Evolutionary conservation across 2,888 invertebrate species (phyloP), one percentile per base, ranked within the genome.

Genomic region (Protodeltote pygarga): DNA sequence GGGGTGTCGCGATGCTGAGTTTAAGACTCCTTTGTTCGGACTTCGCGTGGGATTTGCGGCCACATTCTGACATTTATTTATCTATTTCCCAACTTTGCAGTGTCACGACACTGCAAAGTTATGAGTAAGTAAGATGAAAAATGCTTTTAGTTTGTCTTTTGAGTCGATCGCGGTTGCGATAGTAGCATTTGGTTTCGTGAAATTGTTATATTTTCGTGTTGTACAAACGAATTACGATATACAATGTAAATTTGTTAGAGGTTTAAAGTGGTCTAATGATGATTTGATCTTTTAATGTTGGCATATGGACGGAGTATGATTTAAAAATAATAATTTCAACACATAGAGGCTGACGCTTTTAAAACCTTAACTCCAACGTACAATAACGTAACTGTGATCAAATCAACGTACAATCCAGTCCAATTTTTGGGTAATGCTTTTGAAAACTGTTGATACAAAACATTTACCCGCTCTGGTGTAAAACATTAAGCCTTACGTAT

Each of bases 401-500:
- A 5, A 19, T 19, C 19, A 19, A 8, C 13, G 6, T 5, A 14
- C 13, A 27, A 3, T 8, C 14, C 11, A 27, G 8, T 27, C 13
- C 13, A 8, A 14, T 8, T 6, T 8, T 27, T 14, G 8, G 13
- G 14, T 5, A 24, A 39, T 46, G 48, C 41, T 55, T 29, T 32
- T 27, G 17, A 23, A 46, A 53, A 33, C 11, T 33, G 33, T 40
- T 23, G 33, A 38, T 55, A 17, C 25, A 44, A 39, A 57, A 42
- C 28, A 25, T 41, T 55, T 23, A 20, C 13, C 11, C 34, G 20
- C 16, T 47, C 27, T 47, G 23, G 60, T 38, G 42, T 38, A 39
- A 46, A 37, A 28, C 37, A 58, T 54, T 33, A 47, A 54, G 55
- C 29, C 28, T 35, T 34, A 41, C 11, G 55, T 61, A 35, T 53